These are phyloP conservation scores for Pogonognathellus flavescens DNA, from an alignment of 1,140 invertebrate species.

Conservation along the genomic window DNA sequence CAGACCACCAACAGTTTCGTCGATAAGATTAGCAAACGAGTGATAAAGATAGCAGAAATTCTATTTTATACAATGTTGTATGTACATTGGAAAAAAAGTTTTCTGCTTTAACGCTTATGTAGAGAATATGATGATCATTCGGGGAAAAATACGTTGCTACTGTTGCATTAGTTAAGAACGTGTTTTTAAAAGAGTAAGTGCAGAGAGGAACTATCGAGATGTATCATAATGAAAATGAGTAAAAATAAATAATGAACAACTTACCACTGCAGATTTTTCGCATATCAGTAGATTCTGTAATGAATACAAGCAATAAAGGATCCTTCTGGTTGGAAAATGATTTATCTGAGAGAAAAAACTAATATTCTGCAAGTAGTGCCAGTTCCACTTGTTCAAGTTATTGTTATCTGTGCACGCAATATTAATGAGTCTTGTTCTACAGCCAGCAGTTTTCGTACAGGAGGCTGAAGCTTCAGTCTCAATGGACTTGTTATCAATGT, in stretches of 20 bases:
- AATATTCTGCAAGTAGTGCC: neutral
- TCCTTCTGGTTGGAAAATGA: slow-evolving; percentile 20
- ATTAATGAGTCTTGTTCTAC: slow-evolving; percentile 39
- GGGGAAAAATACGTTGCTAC: no score
- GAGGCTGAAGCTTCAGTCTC: neutral
- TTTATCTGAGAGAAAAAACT: slow-evolving; percentile 18
- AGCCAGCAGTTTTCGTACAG: neutral
- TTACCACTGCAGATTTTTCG: slow-evolving; percentile 61
- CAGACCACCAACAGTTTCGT: no score
- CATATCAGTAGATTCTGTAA: slow-evolving; percentile 44
- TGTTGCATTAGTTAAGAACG: no score
- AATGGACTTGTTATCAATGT: slow-evolving; percentile 27
- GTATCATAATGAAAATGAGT: neutral
- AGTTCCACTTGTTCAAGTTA: slow-evolving; percentile 9
- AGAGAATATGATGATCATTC: no score
- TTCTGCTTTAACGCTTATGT: no score
- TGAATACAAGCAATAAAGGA: slow-evolving; percentile 27
- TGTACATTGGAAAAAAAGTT: no score
- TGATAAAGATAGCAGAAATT: no score
- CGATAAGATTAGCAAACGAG: no score
- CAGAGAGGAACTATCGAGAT: no score
- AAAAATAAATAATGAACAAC: neutral
- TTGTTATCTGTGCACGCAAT: slow-evolving; percentile 26
- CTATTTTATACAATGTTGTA: no score
- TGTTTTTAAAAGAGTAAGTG: no score